A percentile compares a stretch with the other conserved stretches of the same genome.
phyloP scores from a whole-genome alignment of 2,888 invertebrate genomes.

The Cataglyphis altisquamis region DNA sequence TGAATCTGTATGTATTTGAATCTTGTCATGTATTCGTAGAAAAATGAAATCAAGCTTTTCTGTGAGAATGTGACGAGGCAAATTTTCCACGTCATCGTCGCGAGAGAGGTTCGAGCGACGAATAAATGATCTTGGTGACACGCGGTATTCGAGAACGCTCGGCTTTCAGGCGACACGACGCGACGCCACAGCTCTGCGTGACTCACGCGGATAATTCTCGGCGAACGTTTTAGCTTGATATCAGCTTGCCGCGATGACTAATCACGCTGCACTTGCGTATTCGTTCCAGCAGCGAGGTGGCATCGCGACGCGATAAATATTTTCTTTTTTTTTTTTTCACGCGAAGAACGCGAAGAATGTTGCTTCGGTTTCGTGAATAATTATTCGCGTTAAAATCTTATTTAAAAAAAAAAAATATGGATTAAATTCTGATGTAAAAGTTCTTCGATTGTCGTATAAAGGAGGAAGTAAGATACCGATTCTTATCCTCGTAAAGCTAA shows the following conservation, averaged over 20 bases:
- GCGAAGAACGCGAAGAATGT: not conserved
- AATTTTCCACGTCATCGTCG: not conserved
- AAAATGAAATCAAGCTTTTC: not conserved
- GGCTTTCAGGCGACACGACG: conserved; percentile 24
- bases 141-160: not conserved
- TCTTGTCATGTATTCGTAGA: not conserved
- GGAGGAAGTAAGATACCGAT: not conserved
- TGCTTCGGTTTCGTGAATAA: conserved; percentile 19
- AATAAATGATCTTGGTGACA: not conserved
- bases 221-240: conserved; percentile 68
- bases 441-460: not conserved
- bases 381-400: not conserved
- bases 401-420: too few relatives aligned
- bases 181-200: conserved; percentile 43
- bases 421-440: not conserved
- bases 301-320: conserved; percentile 48
- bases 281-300: conserved; percentile 18
- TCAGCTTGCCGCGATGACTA: conserved; percentile 71
- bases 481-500: not conserved
- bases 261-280: conserved; percentile 60
- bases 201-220: conserved; percentile 72
- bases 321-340: conserved; percentile 27
- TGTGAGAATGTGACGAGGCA: not conserved
- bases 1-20: too few relatives aligned
- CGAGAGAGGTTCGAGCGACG: not conserved